phyloP scores from a whole-genome alignment of 2,113 vertebrate species.

The Callospermophilus lateralis region DNA sequence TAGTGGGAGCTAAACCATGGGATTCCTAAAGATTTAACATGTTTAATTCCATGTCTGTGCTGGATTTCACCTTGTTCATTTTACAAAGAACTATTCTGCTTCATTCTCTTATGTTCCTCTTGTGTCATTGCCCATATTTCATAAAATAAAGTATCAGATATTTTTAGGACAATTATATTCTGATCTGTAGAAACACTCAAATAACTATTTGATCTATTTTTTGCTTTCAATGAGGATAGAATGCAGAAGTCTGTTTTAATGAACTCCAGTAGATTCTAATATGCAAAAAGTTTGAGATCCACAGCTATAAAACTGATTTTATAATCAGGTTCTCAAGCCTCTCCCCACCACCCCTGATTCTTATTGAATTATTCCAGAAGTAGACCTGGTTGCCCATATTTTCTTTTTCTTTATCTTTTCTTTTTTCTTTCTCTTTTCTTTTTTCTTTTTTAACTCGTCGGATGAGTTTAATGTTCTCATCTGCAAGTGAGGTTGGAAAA shows the following conservation, averaged over 20 bases:
- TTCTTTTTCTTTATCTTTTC: too few relatives aligned
- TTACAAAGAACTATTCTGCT: not conserved
- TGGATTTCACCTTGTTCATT: not conserved
- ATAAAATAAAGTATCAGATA: not conserved
- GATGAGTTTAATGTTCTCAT: not conserved
- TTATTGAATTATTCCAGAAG: not conserved
- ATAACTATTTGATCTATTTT: not conserved
- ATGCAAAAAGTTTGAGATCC: not conserved
- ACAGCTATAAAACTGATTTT: not conserved
- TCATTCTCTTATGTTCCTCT: not conserved
- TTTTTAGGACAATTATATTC: not conserved
- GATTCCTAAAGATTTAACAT: not conserved
- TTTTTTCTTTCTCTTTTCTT: not conserved
- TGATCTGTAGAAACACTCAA: not conserved
- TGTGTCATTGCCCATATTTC: not conserved
- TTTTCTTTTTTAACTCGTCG: not conserved
- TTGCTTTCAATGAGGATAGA: not conserved
- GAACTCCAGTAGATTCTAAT: not conserved
- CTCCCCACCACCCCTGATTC: not conserved
- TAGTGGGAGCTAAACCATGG: not conserved
- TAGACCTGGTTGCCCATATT: not conserved
- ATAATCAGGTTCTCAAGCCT: not conserved
- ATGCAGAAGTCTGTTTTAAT: not conserved
- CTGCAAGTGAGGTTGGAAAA: not conserved
- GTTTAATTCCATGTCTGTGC: not conserved